These are phyloP conservation scores for Cliona cf. orientalis DNA, from an alignment of 37 sponge, comb jelly and placozoan genomes.

Conservation along the genomic window DNA sequence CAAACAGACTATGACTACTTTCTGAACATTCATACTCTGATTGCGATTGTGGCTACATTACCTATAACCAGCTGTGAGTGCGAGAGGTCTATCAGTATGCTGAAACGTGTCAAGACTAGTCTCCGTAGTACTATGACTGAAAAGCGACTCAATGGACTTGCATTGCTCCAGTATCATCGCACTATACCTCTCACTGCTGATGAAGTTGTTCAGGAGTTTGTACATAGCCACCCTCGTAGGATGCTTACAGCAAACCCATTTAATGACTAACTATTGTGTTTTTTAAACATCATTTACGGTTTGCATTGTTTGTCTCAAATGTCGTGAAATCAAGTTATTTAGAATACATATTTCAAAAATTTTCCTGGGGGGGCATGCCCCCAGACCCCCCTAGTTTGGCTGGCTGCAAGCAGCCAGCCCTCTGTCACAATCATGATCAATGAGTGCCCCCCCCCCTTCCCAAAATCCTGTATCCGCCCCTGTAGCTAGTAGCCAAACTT, in stretches of 20 bases:
- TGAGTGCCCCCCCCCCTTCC: too few species aligned
- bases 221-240: background rate
- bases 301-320: too few species aligned
- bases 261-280: background rate
- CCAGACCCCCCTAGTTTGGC: too few species aligned
- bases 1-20: constrained; percentile 50
- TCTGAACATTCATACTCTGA: constrained; percentile 50
- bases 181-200: background rate
- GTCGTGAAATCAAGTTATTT: too few species aligned
- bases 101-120: constrained; percentile 40
- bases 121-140: constrained; percentile 7
- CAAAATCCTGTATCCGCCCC: too few species aligned
- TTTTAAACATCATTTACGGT: background rate
- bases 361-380: too few species aligned
- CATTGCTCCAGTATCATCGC: constrained; percentile 3
- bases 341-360: too few species aligned
- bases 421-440: too few species aligned
- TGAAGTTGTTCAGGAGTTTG: constrained; percentile 9
- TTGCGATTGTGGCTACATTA: constrained; percentile 47
- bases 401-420: too few species aligned
- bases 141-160: constrained; percentile 9
- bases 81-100: constrained; percentile 66
- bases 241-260: background rate
- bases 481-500: too few species aligned
- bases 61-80: constrained; percentile 75